These are phyloP conservation scores for Hybognathus amarus DNA, from an alignment of 2,797 vertebrate genomes.

Conservation along the genomic window DNA sequence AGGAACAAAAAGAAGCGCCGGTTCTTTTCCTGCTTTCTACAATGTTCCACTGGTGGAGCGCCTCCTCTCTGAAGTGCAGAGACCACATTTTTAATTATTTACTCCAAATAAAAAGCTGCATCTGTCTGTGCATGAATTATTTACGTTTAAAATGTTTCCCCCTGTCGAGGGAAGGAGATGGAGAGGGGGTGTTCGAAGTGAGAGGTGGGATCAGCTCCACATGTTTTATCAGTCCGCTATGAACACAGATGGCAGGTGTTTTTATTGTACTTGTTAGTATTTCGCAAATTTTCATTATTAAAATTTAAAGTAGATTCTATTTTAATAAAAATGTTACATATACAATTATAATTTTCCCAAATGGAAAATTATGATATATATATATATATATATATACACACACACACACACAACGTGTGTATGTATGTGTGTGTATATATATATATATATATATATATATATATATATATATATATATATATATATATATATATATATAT, in stretches of 20 bases:
- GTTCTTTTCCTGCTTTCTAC: not conserved
- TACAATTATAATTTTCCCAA: no score
- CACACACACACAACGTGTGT: no score
- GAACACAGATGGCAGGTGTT: conserved; percentile 10
- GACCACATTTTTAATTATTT: conserved; percentile 77
- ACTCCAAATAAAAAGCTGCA: conserved; percentile 76
- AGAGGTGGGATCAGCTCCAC: conserved; percentile 31
- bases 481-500: no score
- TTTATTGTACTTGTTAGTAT: not conserved
- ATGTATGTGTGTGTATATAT: no score
- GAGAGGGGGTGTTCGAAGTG: not conserved
- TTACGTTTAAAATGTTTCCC: conserved; percentile 72
- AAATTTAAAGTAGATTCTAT: not conserved
- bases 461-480: no score
- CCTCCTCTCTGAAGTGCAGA: conserved; percentile 1
- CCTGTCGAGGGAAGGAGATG: conserved; percentile 33
- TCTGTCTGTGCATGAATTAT: conserved; percentile 77
- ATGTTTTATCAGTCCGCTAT: conserved; percentile 10
- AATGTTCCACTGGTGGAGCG: not conserved
- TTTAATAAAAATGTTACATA: not conserved
- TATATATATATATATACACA: no score
- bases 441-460: no score
- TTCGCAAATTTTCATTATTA: not conserved
- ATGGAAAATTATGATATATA: no score
- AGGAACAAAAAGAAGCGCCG: not conserved